Base-by-base conservation (phyloP, 2,113 vertebrate genomes). In the Vimba vimba region DNA sequence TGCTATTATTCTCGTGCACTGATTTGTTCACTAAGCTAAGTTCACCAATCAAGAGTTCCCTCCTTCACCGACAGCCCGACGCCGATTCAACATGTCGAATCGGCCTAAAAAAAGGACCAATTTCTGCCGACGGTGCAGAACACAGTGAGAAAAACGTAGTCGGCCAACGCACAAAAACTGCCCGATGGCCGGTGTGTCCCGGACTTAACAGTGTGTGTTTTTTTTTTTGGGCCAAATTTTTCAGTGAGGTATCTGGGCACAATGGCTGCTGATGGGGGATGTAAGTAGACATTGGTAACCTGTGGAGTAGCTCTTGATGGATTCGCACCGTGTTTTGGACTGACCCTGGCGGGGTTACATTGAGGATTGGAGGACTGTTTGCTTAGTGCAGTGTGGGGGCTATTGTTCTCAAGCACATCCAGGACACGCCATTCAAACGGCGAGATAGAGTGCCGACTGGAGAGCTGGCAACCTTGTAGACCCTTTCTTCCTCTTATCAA, bases 201-300 rank as follows among this genome's bases (percentile, higher is more conserved):
- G 4, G 33, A 4, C 30, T 33, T 3, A 74, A 79, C 36, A 13
- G 69, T 74, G 75, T 66, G n/a, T 30, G 77, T 17, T 36, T 68
- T 1, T 50, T 52, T 17, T 52, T 52, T 17, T 4, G 27, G 30
- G 79, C 23, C 68, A 81, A 50, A 83, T 83, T 79, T 85, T 86
- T 78, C 19, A 15, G 64, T 4, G 13, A n/a, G 47, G 33, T 80
- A 69, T 86, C 62, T 66, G 62, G 25, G 39, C 85, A 86, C 85
- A 86, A 79, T 81, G 60, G 68, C 36, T 66, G 47, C 43, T 85
- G 87, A 89, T 69, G 62, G 82, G 77, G 82, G 47, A 50, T 15
- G 81, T 36, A 62, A 89, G 85, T 27, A 50, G 83, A 78, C 82
- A 77, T 45, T 71, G 85, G 74, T 73, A 83, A 87, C 83, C 86